phyloP scores from a whole-genome alignment of 92 coral and sea anemone genomes.

The Bergia puertoricense region DNA sequence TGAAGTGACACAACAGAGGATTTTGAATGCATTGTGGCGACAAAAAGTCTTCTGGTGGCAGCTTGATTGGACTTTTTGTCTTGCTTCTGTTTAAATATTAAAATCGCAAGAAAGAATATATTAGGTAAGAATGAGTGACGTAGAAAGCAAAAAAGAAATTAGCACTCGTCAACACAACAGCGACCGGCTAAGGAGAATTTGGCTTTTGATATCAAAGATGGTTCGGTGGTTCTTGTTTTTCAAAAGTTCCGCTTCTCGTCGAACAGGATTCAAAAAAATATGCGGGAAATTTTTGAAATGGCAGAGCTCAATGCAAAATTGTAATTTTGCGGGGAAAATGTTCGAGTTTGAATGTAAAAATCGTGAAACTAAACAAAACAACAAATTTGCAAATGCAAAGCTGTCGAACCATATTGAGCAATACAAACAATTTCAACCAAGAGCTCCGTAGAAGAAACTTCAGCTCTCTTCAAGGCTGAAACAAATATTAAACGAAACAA shows the following conservation, averaged over 20 bases:
- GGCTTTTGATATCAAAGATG: slow-evolving; percentile 52
- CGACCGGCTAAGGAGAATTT: slow-evolving; percentile 78
- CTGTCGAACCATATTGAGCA: too few species aligned
- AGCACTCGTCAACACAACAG: slow-evolving; percentile 59
- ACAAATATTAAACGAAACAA: not conserved
- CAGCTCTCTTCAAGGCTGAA: not conserved
- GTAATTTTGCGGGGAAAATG: not conserved
- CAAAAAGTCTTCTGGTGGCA: slow-evolving; percentile 46
- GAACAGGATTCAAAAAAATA: not conserved
- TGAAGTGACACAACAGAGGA: slow-evolving; percentile 45
- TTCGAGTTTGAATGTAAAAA: not conserved
- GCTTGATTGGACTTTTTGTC: slow-evolving; percentile 31
- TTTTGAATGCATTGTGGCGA: slow-evolving; percentile 46
- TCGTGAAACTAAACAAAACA: not conserved
- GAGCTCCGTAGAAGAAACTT: not conserved
- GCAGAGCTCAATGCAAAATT: not conserved
- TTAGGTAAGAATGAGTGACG: slow-evolving; percentile 27
- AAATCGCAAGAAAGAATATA: slow-evolving; percentile 25
- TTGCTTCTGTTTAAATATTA: slow-evolving; percentile 62
- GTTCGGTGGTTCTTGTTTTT: not conserved
- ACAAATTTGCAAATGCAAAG: too few species aligned
- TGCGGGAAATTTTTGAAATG: not conserved
- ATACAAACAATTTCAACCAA: not conserved
- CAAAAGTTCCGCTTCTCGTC: not conserved
- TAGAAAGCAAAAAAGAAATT: slow-evolving; percentile 28